These are phyloP conservation scores for Crenuchus spilurus DNA, from an alignment of 2,797 vertebrate species.

Conservation along the genomic window DNA sequence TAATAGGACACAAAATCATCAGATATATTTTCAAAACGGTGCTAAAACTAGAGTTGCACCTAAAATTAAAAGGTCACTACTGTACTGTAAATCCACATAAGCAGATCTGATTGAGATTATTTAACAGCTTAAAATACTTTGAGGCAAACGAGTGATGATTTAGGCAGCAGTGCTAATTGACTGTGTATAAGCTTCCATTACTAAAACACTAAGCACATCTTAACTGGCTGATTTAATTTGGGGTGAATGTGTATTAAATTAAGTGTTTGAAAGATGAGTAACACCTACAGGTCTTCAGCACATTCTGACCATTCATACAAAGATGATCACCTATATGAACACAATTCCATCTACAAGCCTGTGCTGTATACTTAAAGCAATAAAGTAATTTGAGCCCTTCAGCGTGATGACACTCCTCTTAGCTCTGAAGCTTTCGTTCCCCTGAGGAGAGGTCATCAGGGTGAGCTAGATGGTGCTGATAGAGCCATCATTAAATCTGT, in stretches of 20 bases:
- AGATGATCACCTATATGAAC: background rate
- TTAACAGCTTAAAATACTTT: too few relatives aligned
- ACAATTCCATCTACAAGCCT: background rate
- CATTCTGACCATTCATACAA: background rate
- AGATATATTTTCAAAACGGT: too few relatives aligned
- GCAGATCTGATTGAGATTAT: too few relatives aligned
- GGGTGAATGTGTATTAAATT: background rate
- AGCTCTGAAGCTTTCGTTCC: background rate
- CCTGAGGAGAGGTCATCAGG: constrained; percentile 9
- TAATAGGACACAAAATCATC: too few relatives aligned
- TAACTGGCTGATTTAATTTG: background rate
- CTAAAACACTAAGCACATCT: background rate
- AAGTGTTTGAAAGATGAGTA: too few relatives aligned
- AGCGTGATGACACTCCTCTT: constrained; percentile 1
- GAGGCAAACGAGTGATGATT: too few relatives aligned
- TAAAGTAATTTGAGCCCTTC: background rate
- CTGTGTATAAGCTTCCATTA: too few relatives aligned
- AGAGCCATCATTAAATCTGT: constrained; percentile 44
- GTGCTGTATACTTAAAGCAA: background rate
- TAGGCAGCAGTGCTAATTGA: too few relatives aligned
- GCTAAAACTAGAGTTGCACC: too few relatives aligned
- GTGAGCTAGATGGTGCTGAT: constrained; percentile 25
- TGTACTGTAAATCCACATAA: too few relatives aligned
- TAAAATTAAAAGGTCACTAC: too few relatives aligned
- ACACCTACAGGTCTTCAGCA: too few relatives aligned